These are phyloP conservation scores for Natrix natrix DNA, from an alignment of 2,797 vertebrate species.

Conservation along the genomic window DNA sequence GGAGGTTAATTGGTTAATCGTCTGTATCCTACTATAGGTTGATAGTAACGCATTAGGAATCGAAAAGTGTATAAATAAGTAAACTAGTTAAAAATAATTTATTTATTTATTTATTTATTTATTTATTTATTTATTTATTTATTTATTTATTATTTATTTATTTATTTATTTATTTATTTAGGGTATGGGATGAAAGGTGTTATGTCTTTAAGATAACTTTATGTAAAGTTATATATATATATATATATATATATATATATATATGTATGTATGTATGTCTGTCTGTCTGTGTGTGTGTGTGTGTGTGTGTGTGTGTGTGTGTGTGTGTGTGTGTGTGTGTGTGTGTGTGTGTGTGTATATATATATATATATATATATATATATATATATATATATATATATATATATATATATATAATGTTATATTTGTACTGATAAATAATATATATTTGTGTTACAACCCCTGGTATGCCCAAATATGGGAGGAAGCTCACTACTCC, in stretches of 20 bases:
- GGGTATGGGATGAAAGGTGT: background rate
- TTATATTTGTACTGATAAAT: no score
- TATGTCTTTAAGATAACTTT: background rate
- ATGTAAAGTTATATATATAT: background rate
- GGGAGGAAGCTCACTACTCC: no score
- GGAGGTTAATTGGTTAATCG: background rate
- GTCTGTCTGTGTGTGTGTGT: no score
- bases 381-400: no score
- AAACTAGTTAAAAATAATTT: background rate
- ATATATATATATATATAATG: background rate
- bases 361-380: background rate
- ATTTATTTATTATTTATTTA: no score
- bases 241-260: no score
- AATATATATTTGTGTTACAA: background rate
- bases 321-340: no score
- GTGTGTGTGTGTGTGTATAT: no score
- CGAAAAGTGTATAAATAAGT: background rate
- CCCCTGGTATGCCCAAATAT: no score
- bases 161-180: background rate
- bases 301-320: no score
- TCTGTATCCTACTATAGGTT: background rate
- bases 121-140: background rate
- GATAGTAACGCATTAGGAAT: background rate
- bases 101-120: no score
- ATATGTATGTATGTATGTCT: no score